Evolutionary conservation across 2,113 vertebrate genomes (phyloP), one percentile per base, ranked within the genome.

Genomic region (Tyto alba): DNA sequence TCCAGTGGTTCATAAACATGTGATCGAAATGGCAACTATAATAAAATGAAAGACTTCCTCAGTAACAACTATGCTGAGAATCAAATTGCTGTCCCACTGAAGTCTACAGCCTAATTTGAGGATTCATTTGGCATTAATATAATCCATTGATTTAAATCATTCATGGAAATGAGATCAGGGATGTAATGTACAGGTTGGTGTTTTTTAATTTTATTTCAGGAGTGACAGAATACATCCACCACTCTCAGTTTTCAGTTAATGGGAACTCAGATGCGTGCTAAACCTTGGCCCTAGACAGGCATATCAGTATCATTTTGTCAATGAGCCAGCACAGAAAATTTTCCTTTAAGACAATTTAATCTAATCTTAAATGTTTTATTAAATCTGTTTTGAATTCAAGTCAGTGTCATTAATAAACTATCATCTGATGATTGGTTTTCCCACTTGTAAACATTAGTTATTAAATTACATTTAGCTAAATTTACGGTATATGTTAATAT

Each of bases 371-470:
- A 21, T 34, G 16, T 76, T 93, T 84, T 88, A 63, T 83, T 91
- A 69, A 95, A 74, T 88, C 26, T 94, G 27, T 85, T 85, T 91
- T 90, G 41, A 91, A 97, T 80, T 85, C 32, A 82, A 56, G 19
- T 47, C 53, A 55, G 11, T 57, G 23, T 71, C 34, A 85, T 95
- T 83, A 95, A 63, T 60, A 85, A 90, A 55, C 38, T 79, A 76
- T 76, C 16, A 89, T 57, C 36, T 85, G 34, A 64, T 78, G 23
- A 91, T 94, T 87, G 72, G 16, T 52, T 95, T 88, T 87, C 23
- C 32, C 16, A 62, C n/a, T 69, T 88, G 41, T 90, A 93, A 91
- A 48, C 21, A n/a, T 80, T 73, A 94, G 8, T 80, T 90, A 88
- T 63, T 90, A 76, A 74, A 75, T 76, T 0, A 14, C 11, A 62